phyloP scores from a whole-genome alignment of 2,797 vertebrate genomes.

The Argya squamiceps region DNA sequence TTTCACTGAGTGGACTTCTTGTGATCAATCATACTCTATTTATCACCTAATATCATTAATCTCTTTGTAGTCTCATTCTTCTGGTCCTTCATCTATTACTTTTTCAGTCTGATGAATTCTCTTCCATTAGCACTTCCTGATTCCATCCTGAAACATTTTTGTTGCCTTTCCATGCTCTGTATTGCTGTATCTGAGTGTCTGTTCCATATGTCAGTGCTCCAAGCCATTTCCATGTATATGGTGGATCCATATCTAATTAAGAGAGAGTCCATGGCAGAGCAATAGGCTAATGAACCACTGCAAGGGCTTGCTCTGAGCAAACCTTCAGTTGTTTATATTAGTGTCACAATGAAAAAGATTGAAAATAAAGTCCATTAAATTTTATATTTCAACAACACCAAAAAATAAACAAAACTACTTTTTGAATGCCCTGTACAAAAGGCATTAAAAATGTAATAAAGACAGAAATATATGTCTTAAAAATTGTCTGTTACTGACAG shows the following conservation, averaged over 20 bases:
- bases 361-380: background rate
- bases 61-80: background rate
- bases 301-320: background rate
- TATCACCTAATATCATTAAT: background rate
- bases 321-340: background rate
- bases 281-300: background rate
- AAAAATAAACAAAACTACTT: background rate
- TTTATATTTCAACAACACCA: background rate
- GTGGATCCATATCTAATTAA: background rate
- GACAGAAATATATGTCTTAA: background rate
- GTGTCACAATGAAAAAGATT: background rate
- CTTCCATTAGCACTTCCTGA: background rate
- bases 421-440: background rate
- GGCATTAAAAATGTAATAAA: background rate
- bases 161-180: background rate
- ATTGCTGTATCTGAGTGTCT: background rate
- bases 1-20: background rate
- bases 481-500: background rate
- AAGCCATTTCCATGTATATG: background rate
- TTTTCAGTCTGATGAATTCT: background rate
- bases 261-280: background rate
- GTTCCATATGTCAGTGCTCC: background rate
- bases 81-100: background rate
- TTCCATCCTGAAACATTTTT: background rate
- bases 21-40: background rate